Evolutionary conservation across 2,113 vertebrate genomes (phyloP), one percentile per base, ranked within the genome.

Genomic region (Ailurus styani): DNA sequence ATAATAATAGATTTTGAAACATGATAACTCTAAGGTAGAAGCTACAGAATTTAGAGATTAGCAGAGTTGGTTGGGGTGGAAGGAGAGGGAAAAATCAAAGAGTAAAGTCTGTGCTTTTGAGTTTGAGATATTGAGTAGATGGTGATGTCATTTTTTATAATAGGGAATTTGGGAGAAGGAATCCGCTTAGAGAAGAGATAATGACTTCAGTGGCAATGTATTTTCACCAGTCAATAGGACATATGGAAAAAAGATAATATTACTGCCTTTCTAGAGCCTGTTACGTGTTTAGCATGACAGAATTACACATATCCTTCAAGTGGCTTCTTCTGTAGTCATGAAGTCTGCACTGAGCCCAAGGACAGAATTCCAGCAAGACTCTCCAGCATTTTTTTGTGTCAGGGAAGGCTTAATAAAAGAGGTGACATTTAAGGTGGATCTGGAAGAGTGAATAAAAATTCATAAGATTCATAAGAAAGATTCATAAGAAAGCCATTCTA

Each of bases 361-460:
- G 55, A 91, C 17, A 91, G 47, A 97, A 77, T 83, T 95, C 40
- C n/a, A 84, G 34, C 40, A 93, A 90, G 34, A 84, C 20, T 83
- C 13, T 37, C 14, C 18, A 52, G 79, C 4, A 55, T 75, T 84
- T 85, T 70, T 27, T 64, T 68, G 0, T 52, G 1, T 13, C 73
- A 79, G 9, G 47, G 52, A 91, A 95, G 40, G 8, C 15, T 87
- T 94, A 68, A 92, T 79, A 62, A 93, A 89, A 87, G 2, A 77
- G 29, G 13, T n/a, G 83, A 78, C 9, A 77, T 93, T 87, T 84
- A 90, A 90, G 20, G 13, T 75, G 5, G 11, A 64, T 42, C 1
- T 84, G 34, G 45, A 96, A 78, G 17, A 95, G 84, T 66, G 34
- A 82, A 12, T 90, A 93, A 90, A 54, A 91, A 50, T 47, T 93